These are phyloP conservation scores for Habrosyne pyritoides DNA, from an alignment of 2,888 invertebrate species.

Conservation along the genomic window DNA sequence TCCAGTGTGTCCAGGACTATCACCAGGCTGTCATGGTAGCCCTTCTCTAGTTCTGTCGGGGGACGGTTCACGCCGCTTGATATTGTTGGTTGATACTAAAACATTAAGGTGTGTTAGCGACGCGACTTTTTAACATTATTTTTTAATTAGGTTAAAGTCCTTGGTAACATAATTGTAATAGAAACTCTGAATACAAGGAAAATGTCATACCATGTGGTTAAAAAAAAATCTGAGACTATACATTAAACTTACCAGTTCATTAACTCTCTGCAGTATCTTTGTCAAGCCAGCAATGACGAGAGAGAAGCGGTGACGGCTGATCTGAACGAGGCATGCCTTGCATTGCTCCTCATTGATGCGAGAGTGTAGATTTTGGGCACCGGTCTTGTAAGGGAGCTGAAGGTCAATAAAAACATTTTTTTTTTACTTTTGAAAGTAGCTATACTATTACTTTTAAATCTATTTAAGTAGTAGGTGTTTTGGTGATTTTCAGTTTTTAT, in stretches of 20 bases:
- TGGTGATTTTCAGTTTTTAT: too few relatives aligned
- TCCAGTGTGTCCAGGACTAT: constrained; percentile 98
- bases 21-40: constrained; percentile 96
- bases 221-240: too few relatives aligned
- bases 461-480: too few relatives aligned
- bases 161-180: too few relatives aligned
- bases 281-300: constrained; percentile 97
- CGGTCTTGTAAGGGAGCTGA: constrained; percentile 96
- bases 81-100: constrained; percentile 72
- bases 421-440: too few relatives aligned
- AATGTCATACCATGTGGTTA: too few relatives aligned
- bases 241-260: constrained; percentile 90
- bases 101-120: too few relatives aligned
- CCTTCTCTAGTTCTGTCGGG: constrained; percentile 92
- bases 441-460: too few relatives aligned
- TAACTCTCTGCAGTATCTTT: constrained; percentile 95
- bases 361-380: constrained; percentile 95
- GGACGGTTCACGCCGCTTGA: constrained; percentile 69
- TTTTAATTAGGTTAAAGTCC: too few relatives aligned
- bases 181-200: too few relatives aligned
- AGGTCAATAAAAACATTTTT: background rate
- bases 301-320: constrained; percentile 96
- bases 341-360: constrained; percentile 97
- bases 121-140: too few relatives aligned
- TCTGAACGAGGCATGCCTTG: constrained; percentile 97